Conservation (phyloP, 2,888 invertebrate genomes). For the Ochropacha duplaris region DNA sequence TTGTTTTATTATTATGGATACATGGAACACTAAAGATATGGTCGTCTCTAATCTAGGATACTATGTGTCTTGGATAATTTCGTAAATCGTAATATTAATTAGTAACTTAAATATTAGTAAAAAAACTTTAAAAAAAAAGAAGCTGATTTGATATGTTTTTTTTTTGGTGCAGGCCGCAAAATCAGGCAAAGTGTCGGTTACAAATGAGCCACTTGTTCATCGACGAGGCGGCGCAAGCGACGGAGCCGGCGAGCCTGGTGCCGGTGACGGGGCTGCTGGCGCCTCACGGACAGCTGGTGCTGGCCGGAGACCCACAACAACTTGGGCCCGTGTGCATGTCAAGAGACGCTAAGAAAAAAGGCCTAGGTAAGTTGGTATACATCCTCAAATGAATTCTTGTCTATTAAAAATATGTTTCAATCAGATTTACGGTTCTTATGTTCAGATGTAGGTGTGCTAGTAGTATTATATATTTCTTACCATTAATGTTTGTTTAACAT, state of each 20-base stretch:
- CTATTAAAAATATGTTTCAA: too few relatives aligned
- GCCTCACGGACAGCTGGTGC: constrained; percentile 81
- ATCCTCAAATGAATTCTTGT: too few relatives aligned
- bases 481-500: neutral
- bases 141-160: constrained; percentile 5
- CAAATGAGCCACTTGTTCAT: constrained; percentile 92
- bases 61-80: too few relatives aligned
- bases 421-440: too few relatives aligned
- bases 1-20: too few relatives aligned
- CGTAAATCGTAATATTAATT: too few relatives aligned
- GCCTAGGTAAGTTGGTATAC: constrained; percentile 83
- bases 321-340: constrained; percentile 91
- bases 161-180: constrained; percentile 24
- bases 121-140: too few relatives aligned
- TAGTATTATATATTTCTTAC: too few relatives aligned
- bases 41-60: too few relatives aligned
- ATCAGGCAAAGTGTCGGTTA: constrained; percentile 34
- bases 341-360: constrained; percentile 81
- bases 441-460: too few relatives aligned
- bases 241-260: constrained; percentile 86
- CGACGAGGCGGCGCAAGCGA: constrained; percentile 96
- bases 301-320: constrained; percentile 93
- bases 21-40: too few relatives aligned
- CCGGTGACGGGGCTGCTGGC: constrained; percentile 85
- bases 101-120: too few relatives aligned